A percentile compares a stretch with the other conserved stretches of the same genome.
These are phyloP conservation scores for Centropyge bicolor DNA, from an alignment of 2,797 vertebrate genomes.

Conservation along the genomic window DNA sequence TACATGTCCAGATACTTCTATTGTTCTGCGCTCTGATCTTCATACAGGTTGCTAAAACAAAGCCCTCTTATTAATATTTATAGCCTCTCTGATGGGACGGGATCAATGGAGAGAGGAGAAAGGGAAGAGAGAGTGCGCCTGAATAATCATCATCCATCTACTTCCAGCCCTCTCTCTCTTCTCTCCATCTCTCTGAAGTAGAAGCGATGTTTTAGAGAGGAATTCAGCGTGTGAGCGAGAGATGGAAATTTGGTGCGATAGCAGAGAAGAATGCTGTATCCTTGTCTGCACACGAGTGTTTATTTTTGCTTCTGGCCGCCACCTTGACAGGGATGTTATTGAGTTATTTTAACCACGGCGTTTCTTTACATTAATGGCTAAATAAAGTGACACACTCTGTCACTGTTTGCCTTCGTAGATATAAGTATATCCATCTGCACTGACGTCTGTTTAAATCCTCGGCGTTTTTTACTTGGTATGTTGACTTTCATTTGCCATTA, in stretches of 20 bases:
- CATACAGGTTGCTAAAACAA: constrained; percentile 85
- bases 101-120: constrained; percentile 82
- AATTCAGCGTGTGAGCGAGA: constrained; percentile 36
- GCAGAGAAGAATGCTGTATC: constrained; percentile 29
- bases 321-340: constrained; percentile 18
- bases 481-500: constrained; percentile 58
- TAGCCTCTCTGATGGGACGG: constrained; percentile 84
- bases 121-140: constrained; percentile 71
- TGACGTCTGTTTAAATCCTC: constrained; percentile 37
- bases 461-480: constrained; percentile 8
- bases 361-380: constrained; percentile 34
- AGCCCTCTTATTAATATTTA: constrained; percentile 90
- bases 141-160: constrained; percentile 86
- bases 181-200: constrained; percentile 79
- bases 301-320: constrained; percentile 10
- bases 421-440: constrained; percentile 24
- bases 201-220: constrained; percentile 73
- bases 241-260: constrained; percentile 53
- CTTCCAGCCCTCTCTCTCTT: constrained; percentile 72
- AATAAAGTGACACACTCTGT: constrained; percentile 6
- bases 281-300: constrained; percentile 12
- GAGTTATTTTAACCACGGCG: constrained; percentile 34
- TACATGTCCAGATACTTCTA: constrained; percentile 79
- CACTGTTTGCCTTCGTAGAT: constrained; percentile 23
- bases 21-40: constrained; percentile 86